These are phyloP conservation scores for Heliconius hewitsoni DNA, from an alignment of 1,140 invertebrate species.

Conservation along the genomic window DNA sequence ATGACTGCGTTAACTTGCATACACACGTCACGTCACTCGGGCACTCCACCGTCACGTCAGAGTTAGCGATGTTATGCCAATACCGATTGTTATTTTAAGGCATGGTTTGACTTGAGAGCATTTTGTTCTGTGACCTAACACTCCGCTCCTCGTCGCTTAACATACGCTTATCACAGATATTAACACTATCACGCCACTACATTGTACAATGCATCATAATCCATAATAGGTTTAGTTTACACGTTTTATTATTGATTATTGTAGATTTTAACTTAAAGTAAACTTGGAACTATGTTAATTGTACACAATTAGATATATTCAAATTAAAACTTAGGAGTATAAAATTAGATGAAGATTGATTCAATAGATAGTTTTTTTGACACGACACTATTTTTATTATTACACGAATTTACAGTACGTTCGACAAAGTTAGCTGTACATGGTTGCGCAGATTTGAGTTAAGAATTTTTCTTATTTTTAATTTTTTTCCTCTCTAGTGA, in stretches of 20 bases:
- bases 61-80: slow-evolving; percentile 72
- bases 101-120: slow-evolving; percentile 67
- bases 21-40: slow-evolving; percentile 31
- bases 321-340: not conserved
- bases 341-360: not conserved
- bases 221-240: slow-evolving; percentile 16
- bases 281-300: not conserved
- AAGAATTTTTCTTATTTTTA: too few relatives aligned
- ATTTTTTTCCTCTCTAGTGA: too few relatives aligned
- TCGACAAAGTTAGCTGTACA: too few relatives aligned
- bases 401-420: not conserved
- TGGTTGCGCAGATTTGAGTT: too few relatives aligned
- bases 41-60: slow-evolving; percentile 18
- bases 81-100: slow-evolving; percentile 56
- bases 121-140: slow-evolving; percentile 59
- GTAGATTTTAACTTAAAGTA: slow-evolving; percentile 13
- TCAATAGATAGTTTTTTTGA: not conserved
- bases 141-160: slow-evolving; percentile 46
- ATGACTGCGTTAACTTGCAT: slow-evolving; percentile 35
- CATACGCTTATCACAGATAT: slow-evolving; percentile 51
- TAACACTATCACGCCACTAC: slow-evolving; percentile 47
- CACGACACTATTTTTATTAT: not conserved
- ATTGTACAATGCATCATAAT: slow-evolving; percentile 36
- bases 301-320: not conserved
- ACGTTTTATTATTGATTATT: slow-evolving; percentile 7